Evolutionary conservation across 2,797 vertebrate genomes (phyloP), one percentile per base, ranked within the genome.

Genomic region (Pantherophis vulpinus): DNA sequence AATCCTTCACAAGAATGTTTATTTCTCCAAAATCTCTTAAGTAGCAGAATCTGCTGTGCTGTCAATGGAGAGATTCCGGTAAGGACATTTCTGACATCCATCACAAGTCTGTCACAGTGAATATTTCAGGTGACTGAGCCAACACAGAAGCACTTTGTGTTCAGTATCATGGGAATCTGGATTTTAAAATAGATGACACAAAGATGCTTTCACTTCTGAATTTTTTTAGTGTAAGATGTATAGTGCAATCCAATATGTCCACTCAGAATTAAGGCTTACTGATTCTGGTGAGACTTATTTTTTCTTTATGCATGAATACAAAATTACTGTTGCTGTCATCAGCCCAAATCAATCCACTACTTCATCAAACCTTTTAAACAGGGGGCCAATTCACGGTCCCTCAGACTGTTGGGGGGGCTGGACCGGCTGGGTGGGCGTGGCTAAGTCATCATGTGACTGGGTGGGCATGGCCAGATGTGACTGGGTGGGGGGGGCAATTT

Each of bases 71-170:
- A 96, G 96, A 96, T 96, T 96, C 96, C 96, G 95, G 96, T 97
- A 97, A 97, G 95, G 96, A 95, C 94, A 95, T 97, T 97, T 97
- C 96, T 97, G 97, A 97, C 96, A 97, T 96, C 96, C 96, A 96
- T 97, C 96, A 97, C 95, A 97, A 96, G 95, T 96, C 94, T 96
- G 94, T 97, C 96, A 97, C 96, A 55, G 97, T 95, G 96, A 95
- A 96, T 93, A 96, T 96, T 97, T 97, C 96, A 96, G 96, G 96
- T 97, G 96, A 96, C 95, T 97, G 96, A 97, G 97, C 96, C 96
- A 97, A 96, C 95, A 96, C 95, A 97, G 96, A 95, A 96, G 93
- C 0, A 74, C 96, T 96, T 96, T 97, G 96, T 96, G 96, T 96
- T 97, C 94, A 37, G 94, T 97, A 96, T 96, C 95, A 95, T 95